phyloP scores from a whole-genome alignment of 2,113 vertebrate species.

The Amblyopsis rosae region DNA sequence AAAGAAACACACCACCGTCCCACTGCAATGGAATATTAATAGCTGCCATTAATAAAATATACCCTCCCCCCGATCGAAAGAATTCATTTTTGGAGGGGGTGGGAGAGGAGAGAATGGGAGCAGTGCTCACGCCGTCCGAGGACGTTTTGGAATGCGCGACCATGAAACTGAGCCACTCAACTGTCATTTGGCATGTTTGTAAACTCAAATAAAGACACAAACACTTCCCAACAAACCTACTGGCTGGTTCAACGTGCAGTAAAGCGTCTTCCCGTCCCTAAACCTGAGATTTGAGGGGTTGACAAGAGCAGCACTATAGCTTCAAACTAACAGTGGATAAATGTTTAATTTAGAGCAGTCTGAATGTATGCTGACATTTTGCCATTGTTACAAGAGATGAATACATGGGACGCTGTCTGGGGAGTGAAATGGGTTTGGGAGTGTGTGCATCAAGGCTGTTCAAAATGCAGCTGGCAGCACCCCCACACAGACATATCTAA shows the following conservation, averaged over 20 bases:
- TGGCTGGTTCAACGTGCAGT: constrained; percentile 29
- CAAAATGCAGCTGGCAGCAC: constrained; percentile 59
- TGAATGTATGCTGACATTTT: constrained; percentile 74
- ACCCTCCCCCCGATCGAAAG: constrained; percentile 54
- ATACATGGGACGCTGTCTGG: constrained; percentile 67
- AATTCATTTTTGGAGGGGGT: constrained; percentile 51
- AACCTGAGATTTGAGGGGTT: constrained; percentile 3
- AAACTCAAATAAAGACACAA: constrained; percentile 10
- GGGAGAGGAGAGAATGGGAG: neutral
- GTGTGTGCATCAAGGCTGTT: constrained; percentile 69
- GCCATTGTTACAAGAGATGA: constrained; percentile 70
- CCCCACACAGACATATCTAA: constrained; percentile 39
- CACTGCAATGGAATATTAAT: constrained; percentile 80
- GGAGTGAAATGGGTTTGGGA: constrained; percentile 55
- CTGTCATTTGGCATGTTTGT: constrained; percentile 32
- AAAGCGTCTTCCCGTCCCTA: constrained; percentile 30
- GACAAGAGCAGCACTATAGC: constrained; percentile 44
- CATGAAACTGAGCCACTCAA: constrained; percentile 32
- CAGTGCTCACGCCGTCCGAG: constrained; percentile 34
- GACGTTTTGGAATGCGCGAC: constrained; percentile 34
- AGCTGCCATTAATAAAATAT: constrained; percentile 80
- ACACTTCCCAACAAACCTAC: neutral
- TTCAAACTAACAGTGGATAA: constrained; percentile 59
- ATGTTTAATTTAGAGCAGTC: constrained; percentile 75
- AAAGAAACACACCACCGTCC: constrained; percentile 74